phyloP scores from a whole-genome alignment of 1,140 invertebrate genomes.

The Anoplophora glabripennis region DNA sequence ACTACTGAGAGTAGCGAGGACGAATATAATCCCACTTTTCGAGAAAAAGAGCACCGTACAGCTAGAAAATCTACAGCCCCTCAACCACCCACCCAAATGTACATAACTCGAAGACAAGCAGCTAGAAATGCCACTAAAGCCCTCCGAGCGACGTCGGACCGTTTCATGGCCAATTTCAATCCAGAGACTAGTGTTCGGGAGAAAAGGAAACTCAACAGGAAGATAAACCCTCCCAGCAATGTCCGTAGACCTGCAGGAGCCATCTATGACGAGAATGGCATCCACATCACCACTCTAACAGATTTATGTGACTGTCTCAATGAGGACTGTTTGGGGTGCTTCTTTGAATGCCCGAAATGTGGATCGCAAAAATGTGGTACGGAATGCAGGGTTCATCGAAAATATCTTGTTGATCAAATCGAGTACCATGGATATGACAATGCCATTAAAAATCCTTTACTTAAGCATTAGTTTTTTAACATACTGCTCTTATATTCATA shows the following conservation, averaged over 20 bases:
- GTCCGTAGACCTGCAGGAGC: slow-evolving; percentile 35
- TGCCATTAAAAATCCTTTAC: slow-evolving; percentile 41
- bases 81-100: slow-evolving; percentile 14
- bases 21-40: slow-evolving; percentile 22
- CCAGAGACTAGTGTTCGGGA: slow-evolving; percentile 43
- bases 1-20: slow-evolving; percentile 28
- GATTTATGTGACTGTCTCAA: slow-evolving; percentile 80
- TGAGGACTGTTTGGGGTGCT: slow-evolving; percentile 70
- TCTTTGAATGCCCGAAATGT: slow-evolving; percentile 76
- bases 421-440: slow-evolving; percentile 46
- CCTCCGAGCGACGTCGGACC: slow-evolving; percentile 27
- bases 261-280: slow-evolving; percentile 42
- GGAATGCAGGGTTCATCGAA: slow-evolving; percentile 45
- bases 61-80: slow-evolving; percentile 31
- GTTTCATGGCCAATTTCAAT: slow-evolving; percentile 45
- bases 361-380: slow-evolving; percentile 42
- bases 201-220: slow-evolving; percentile 40
- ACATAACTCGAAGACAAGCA: slow-evolving; percentile 26
- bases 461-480: slow-evolving; percentile 5
- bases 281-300: slow-evolving; percentile 52
- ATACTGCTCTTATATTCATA: no score
- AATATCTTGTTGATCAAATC: slow-evolving; percentile 43
- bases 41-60: slow-evolving; percentile 21
- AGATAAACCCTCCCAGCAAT: slow-evolving; percentile 27
- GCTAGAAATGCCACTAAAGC: slow-evolving; percentile 29